Percentiles rank a stretch among this genome's conserved stretches.
These are phyloP conservation scores for Ichneumoninae sp. DNA, from an alignment of 2,888 invertebrate species.

Conservation along the genomic window DNA sequence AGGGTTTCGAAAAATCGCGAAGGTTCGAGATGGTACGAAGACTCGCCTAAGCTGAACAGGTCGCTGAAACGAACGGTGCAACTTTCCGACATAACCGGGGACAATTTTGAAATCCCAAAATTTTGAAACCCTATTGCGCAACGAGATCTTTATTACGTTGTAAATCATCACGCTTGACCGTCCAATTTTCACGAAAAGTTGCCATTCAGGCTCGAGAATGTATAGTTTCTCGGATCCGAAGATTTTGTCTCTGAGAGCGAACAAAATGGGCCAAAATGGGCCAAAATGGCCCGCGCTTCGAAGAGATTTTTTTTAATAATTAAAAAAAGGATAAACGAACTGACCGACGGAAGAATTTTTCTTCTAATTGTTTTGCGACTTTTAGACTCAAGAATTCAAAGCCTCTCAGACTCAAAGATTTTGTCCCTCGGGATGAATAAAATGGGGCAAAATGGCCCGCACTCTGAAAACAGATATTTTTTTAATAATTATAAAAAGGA, in stretches of 20 bases:
- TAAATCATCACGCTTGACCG: slow-evolving; percentile 52
- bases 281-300: background rate
- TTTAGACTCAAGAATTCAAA: too few species aligned
- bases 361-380: slow-evolving; percentile 67
- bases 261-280: background rate
- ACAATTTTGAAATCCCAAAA: slow-evolving; percentile 1
- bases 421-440: too few species aligned
- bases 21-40: slow-evolving; percentile 11
- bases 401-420: too few species aligned
- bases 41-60: background rate
- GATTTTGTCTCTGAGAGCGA: background rate
- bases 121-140: slow-evolving; percentile 41
- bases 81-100: slow-evolving; percentile 16
- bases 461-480: too few species aligned
- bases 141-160: slow-evolving; percentile 60
- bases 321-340: slow-evolving; percentile 4
- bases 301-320: too few species aligned
- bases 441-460: too few species aligned
- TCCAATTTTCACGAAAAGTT: slow-evolving; percentile 40
- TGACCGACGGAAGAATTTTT: slow-evolving; percentile 60
- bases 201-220: background rate
- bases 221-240: background rate
- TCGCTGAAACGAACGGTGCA: background rate
- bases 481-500: too few species aligned
- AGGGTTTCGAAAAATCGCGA: slow-evolving; percentile 13